phyloP scores from a whole-genome alignment of 2,797 vertebrate species.

The Parauchenoglanis punctatus region DNA sequence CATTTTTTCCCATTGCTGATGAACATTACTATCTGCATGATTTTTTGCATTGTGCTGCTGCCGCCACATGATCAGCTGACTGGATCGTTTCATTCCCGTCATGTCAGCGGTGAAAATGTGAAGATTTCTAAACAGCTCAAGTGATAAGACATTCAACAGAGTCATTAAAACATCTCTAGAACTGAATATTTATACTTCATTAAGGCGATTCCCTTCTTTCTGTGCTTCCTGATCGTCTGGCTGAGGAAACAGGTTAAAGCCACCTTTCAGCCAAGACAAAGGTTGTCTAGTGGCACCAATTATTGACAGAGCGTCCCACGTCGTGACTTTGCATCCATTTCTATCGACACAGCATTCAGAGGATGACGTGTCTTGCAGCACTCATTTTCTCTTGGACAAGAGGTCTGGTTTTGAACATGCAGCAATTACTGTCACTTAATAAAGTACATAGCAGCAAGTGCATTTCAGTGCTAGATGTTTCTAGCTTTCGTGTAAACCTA shows the following conservation, averaged over 20 bases:
- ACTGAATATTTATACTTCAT: neutral
- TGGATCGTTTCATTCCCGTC: neutral
- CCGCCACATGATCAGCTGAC: neutral
- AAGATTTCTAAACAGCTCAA: neutral
- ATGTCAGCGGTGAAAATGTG: neutral
- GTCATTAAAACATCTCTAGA: neutral
- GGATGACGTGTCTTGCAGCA: neutral
- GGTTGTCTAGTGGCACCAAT: slow-evolving; percentile 22
- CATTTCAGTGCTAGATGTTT: neutral
- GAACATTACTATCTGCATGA: too few relatives aligned
- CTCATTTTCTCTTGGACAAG: neutral
- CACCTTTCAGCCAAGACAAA: neutral
- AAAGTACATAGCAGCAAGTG: neutral
- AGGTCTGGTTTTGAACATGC: neutral
- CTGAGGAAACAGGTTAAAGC: neutral
- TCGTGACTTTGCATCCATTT: neutral
- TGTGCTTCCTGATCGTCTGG: neutral
- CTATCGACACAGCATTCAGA: slow-evolving; percentile 15
- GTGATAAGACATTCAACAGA: neutral
- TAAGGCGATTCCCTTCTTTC: neutral
- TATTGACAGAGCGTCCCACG: slow-evolving; percentile 20
- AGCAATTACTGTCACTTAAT: neutral
- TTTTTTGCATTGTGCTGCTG: neutral
- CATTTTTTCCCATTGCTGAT: neutral
- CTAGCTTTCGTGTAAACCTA: neutral